Evolutionary conservation across 2,888 invertebrate species (phyloP), one percentile per base, ranked within the genome.

Genomic region (Mimas tiliae): DNA sequence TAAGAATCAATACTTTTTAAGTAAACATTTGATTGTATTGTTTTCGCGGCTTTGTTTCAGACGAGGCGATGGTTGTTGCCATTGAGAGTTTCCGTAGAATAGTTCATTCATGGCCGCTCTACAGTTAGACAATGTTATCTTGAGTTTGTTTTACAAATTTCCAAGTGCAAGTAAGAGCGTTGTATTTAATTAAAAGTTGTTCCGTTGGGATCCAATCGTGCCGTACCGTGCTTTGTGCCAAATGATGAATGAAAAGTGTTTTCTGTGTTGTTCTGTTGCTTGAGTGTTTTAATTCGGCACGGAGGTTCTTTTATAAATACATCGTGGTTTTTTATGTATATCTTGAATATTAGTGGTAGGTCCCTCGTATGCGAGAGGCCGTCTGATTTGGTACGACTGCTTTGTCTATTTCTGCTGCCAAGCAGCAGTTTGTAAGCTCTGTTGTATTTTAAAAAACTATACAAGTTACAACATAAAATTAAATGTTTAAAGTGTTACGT

Each of bases 111-210:
- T 66, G 65, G 6, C 58, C 19, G 65, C 74, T 71, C 67, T 70
- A 62, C 65, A 74, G 72, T 76, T 76, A 79, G 74, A 82, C 79
- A 81, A 76, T 81, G 80, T 83, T 84, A 84, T 86, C 83, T 84
- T 78, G 69, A 72, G 74, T 79, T 77, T 79, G 76, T 81, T 82
- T 79, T 78, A 83, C 85, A 84, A 86, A 84, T 85, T 86, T 81
- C 78, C 72, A 79, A 82, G 82, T 81, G 82, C 77, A 75, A 79
- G 79, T 77, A 76, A 80, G 72, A 81, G 72, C 79, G 75, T 84
- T 84, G 80, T 81, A 83, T 86, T 87, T 87, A 87, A 89, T 89
- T 87, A 88, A 89, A 89, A 88, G 79, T 87, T 84, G 76, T 74
- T 75, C 82, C 79, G 72, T 70, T 64, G 81, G 77, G 81, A 80